Base-by-base conservation (phyloP, 2,888 invertebrate genomes). In the Pyralis farinalis region DNA sequence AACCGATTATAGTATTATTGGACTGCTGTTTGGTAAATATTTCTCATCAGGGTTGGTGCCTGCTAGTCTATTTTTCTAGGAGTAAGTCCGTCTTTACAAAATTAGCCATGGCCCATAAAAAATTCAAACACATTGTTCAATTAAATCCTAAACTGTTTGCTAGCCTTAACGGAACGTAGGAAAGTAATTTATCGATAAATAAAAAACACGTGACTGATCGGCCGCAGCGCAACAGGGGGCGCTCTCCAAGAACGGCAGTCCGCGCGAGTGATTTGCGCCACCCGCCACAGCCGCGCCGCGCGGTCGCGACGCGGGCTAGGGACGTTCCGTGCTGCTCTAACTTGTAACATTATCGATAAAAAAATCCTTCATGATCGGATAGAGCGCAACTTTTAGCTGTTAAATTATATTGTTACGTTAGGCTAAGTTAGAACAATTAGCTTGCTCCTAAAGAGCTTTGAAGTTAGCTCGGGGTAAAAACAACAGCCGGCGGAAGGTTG, bases 191-290 rank as follows among this genome's bases (percentile, higher is more conserved):
- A 77, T 82, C 82, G 82, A 82, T 69, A 78, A 71, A 71, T 62
- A 68, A 65, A 67, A n/a, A 64, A 63, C 59, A 67, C 51, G 55
- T 60, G 65, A 53, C 63, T 67, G n/a, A n/a, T n/a, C n/a, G n/a
- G 63, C 65, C 67, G 58, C 72, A 68, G 53, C 78, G 64, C 71
- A 16, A 16, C 16, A 63, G 54, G 51, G 55, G 58, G 68, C 61
- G 70, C 71, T 70, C 72, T 77, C 71, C 67, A 81, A 84, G 84
- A 86, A 75, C 82, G 85, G 86, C 81, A 83, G 85, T 87, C 71
- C 85, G 81, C 87, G 87, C 86, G 87, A 85, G 76, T 86, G 87
- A 86, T 83, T 85, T 78, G 87, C 82, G 71, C 86, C 87, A 78
- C 87, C 86, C 84, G 73, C 68, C 66, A 71, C 61, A 64, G 63